Evolutionary conservation across 1,140 invertebrate genomes (phyloP).

Genomic region (Galendromus occidentalis): DNA sequence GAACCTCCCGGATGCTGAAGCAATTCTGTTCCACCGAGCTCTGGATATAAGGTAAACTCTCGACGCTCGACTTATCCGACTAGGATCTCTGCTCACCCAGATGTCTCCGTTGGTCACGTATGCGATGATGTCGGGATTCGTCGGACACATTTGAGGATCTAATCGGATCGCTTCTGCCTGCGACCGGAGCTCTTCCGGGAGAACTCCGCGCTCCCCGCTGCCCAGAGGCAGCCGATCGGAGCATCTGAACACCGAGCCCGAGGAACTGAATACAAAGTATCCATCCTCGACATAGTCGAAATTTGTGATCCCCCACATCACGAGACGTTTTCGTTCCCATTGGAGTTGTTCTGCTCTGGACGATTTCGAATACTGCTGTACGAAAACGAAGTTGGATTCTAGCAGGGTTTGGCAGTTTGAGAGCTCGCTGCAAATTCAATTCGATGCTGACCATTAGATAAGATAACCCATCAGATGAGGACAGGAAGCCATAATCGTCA

Average conservation of each 20-base stretch:
- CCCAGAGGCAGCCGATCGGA: conserved; percentile 33
- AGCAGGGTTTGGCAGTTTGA: conserved; percentile 48
- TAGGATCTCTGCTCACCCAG: conserved; percentile 50
- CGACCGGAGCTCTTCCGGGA: conserved; percentile 24
- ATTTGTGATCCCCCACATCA: conserved; percentile 78
- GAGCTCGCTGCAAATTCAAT: conserved; percentile 16
- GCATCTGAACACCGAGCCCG: conserved; percentile 59
- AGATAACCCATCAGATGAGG: too few species aligned
- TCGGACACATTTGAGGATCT: conserved; percentile 75
- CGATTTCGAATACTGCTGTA: conserved; percentile 34
- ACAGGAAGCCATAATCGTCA: too few species aligned
- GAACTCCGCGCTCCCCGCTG: conserved; percentile 17
- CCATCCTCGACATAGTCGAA: conserved; percentile 66
- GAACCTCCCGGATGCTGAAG: too few species aligned
- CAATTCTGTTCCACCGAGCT: too few species aligned
- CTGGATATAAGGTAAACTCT: too few species aligned
- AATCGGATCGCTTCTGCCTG: conserved; percentile 42
- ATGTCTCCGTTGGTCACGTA: conserved; percentile 77
- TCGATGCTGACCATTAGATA: too few species aligned
- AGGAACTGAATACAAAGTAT: conserved; percentile 70
- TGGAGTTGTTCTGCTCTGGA: conserved; percentile 70
- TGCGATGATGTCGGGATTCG: conserved; percentile 61
- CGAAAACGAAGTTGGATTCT: conserved; percentile 47
- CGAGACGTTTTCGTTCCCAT: conserved; percentile 67
- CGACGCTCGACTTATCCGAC: too few species aligned